Evolutionary conservation across 1,140 invertebrate genomes (phyloP), one percentile per base, ranked within the genome.

Genomic region (Thrips palmi): DNA sequence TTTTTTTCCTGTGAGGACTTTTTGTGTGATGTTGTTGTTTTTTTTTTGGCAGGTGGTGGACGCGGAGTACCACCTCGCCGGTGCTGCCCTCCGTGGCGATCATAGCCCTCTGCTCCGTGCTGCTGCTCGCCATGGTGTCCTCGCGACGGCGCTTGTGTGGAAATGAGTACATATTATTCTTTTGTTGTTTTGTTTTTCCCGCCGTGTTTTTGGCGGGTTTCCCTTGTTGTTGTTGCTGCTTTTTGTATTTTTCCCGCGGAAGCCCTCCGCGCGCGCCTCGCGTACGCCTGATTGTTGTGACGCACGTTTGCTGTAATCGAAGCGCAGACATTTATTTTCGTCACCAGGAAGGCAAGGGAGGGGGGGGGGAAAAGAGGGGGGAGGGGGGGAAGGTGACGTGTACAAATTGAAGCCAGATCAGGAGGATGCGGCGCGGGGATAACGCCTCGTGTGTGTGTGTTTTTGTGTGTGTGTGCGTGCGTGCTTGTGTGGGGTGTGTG

Each of bases 41-140:
- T 18, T 15, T 39, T 27, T 41, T 29, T 42, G 49, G 5, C 40
- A 54, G 52, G 51, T 54, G 41, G 50, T 54, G 42, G 52, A 54
- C 39, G 49, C 50, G 10, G 52, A 52, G 39, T 54, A 50, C 47
- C 51, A 52, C 40, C 49, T 47, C 35, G 21, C 52, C 52, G 18
- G 51, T 46, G 15, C 40, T 54, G 24, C 52, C 52, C 15, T 50
- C 52, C 8, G 22, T 54, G 15, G 48, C 48, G 2, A 41, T 52
- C n/a, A 52, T 54, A 19, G 47, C 46, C 11, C 41, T 52, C 8
- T 51, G 49, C 41, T 51, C 52, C 8, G 40, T 48, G 21, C 37
- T 54, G 4, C 42, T 54, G 3, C 40, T 52, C 10, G 45, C 40
- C 24, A 48, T 48, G 41, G 31, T 52, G 39, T 52, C 5, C 44